phyloP scores from a whole-genome alignment of 1,140 invertebrate genomes.

The Prorops nasuta region DNA sequence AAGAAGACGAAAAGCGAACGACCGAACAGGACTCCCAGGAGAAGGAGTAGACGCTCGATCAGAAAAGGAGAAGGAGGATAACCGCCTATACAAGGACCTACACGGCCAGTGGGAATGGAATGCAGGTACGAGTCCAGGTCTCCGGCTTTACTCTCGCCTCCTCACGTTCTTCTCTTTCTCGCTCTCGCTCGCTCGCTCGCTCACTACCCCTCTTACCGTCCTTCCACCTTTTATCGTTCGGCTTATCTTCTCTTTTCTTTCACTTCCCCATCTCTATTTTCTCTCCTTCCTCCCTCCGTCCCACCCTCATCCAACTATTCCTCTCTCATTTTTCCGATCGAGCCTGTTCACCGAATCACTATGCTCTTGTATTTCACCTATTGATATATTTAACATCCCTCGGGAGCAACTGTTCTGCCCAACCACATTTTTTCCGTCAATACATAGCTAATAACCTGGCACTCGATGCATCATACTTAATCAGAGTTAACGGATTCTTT shows the following conservation, averaged over 20 bases:
- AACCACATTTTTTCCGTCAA: too few species aligned
- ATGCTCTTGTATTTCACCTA: conserved; percentile 27
- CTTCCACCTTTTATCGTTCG: too few species aligned
- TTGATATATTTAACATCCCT: too few species aligned
- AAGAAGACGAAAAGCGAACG: conserved; percentile 17
- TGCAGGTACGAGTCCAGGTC: conserved; percentile 54
- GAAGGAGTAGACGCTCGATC: conserved; percentile 11
- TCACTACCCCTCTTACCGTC: conserved; percentile 14
- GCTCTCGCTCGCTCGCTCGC: conserved; percentile 20
- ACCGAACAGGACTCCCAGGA: conserved; percentile 20
- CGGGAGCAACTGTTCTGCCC: too few species aligned
- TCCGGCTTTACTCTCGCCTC: conserved; percentile 23
- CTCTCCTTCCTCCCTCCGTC: conserved; percentile 7
- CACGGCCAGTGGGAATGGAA: conserved; percentile 57
- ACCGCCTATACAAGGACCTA: conserved; percentile 54
- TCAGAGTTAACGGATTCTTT: too few species aligned
- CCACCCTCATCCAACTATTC: conserved; percentile 10
- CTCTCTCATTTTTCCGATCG: conserved; percentile 5
- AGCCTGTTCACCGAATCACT: conserved; percentile 40
- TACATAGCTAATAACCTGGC: too few species aligned
- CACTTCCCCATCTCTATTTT: conserved; percentile 1
- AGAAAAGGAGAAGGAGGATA: conserved; percentile 33
- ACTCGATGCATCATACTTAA: too few species aligned
- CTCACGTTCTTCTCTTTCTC: conserved; percentile 12
- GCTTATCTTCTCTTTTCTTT: too few species aligned